Evolutionary conservation across 2,888 invertebrate species (phyloP), one percentile per base, ranked within the genome.

Genomic region (Proisotoma minuta): DNA sequence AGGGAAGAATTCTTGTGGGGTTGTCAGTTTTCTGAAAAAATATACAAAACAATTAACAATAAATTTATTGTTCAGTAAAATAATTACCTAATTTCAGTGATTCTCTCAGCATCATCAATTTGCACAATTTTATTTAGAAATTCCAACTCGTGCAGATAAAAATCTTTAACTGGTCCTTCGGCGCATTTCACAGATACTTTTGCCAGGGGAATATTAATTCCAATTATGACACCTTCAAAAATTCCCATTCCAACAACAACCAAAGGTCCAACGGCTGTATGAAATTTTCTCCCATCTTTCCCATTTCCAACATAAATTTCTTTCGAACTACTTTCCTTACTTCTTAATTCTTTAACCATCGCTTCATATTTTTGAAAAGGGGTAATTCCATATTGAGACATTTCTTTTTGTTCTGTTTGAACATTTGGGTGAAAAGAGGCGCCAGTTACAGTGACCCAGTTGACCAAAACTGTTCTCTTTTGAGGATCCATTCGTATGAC

Each of bases 341-440:
- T n/a, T n/a, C n/a, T n/a, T n/a, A n/a, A n/a, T n/a, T n/a, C n/a
- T n/a, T n/a, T n/a, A n/a, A n/a, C n/a, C n/a, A n/a, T n/a, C n/a
- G n/a, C n/a, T n/a, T n/a, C n/a, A n/a, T n/a, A n/a, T n/a, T n/a
- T n/a, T n/a, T n/a, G n/a, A n/a, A n/a, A n/a, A n/a, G n/a, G n/a
- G n/a, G n/a, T n/a, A n/a, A n/a, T n/a, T n/a, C n/a, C 54, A 22
- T 54, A 54, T 39, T 54, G 54, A 2, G 54, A 54, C 23, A 22
- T 54, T 20, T 34, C 39, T 5, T 54, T 34, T 2, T 15, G 23
- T 54, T 54, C 18, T 12, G 18, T 15, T 15, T 22, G 23, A 8
- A 54, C 39, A 20, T n/a, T n/a, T n/a, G n/a, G n/a, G n/a, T n/a
- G n/a, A n/a, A n/a, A n/a, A n/a, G n/a, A n/a, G n/a, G n/a, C n/a